These are phyloP conservation scores for Labroides dimidiatus DNA, from an alignment of 2,797 vertebrate genomes.

Conservation along the genomic window DNA sequence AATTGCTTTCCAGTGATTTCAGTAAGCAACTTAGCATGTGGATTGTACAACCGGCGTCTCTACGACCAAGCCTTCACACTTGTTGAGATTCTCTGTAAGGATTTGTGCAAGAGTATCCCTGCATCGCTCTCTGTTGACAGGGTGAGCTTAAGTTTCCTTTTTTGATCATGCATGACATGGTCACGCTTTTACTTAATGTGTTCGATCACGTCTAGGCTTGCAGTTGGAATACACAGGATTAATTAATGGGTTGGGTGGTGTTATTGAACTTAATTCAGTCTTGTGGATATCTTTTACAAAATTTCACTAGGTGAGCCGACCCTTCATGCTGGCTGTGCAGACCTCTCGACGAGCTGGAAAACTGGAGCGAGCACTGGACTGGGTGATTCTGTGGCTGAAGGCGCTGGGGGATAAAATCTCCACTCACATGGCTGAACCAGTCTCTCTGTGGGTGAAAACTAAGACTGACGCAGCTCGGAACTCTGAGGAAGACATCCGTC, in stretches of 20 bases:
- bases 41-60: constrained; percentile 87
- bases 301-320: constrained; percentile 84
- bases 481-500: constrained; percentile 83
- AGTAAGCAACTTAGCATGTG: constrained; percentile 87
- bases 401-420: constrained; percentile 73
- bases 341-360: constrained; percentile 83
- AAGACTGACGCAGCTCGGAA: constrained; percentile 87
- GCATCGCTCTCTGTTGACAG: constrained; percentile 82
- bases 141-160: constrained; percentile 67
- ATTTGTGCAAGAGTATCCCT: constrained; percentile 74
- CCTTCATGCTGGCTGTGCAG: constrained; percentile 90
- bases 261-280: neutral
- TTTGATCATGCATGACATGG: neutral
- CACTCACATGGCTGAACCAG: constrained; percentile 84
- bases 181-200: neutral
- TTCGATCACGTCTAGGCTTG: neutral
- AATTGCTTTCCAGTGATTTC: constrained; percentile 77
- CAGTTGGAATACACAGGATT: neutral
- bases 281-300: neutral
- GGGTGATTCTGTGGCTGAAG: constrained; percentile 87
- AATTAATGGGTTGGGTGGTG: neutral
- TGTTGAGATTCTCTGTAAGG: constrained; percentile 84
- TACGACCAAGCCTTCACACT: constrained; percentile 85
- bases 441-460: constrained; percentile 89
- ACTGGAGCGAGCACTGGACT: constrained; percentile 82